Evolutionary conservation across 1,140 invertebrate species (phyloP).

Genomic region (Panulirus ornatus): DNA sequence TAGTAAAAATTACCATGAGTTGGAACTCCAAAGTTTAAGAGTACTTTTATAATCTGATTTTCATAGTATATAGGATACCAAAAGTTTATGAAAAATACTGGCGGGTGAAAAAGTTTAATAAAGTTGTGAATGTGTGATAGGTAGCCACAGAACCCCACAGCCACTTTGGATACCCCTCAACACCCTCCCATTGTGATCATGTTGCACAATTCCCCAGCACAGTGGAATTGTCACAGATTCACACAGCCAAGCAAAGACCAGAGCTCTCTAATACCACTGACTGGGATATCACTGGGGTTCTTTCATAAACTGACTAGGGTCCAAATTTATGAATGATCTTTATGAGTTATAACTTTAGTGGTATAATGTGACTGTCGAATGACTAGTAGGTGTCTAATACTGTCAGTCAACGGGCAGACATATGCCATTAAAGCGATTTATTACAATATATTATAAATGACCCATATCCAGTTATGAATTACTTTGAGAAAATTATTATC

Average conservation of each 20-base stretch:
- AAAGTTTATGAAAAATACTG: constrained; percentile 12
- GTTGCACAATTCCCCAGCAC: constrained; percentile 71
- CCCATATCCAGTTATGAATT: constrained; percentile 17
- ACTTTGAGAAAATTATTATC: constrained; percentile 26
- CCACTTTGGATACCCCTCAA: constrained; percentile 10
- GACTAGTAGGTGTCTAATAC: constrained; percentile 62
- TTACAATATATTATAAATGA: constrained; percentile 37
- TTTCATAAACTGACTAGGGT: constrained; percentile 1
- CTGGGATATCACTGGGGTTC: constrained; percentile 23
- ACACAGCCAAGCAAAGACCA: constrained; percentile 63
- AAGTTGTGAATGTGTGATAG: background rate
- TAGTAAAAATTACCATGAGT: constrained; percentile 20
- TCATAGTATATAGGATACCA: background rate
- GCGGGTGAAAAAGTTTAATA: background rate
- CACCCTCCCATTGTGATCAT: constrained; percentile 62
- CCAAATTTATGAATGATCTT: background rate
- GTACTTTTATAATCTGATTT: constrained; percentile 11
- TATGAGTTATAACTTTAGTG: constrained; percentile 21
- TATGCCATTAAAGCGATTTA: constrained; percentile 50
- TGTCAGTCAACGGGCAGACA: constrained; percentile 52
- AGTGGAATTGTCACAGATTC: constrained; percentile 71
- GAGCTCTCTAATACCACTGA: constrained; percentile 69
- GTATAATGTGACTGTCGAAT: constrained; percentile 55
- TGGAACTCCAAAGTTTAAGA: constrained; percentile 6
- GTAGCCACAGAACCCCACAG: constrained; percentile 32